Conservation (phyloP, 2,797 vertebrate species). For the Catamblyrhynchus diadema region DNA sequence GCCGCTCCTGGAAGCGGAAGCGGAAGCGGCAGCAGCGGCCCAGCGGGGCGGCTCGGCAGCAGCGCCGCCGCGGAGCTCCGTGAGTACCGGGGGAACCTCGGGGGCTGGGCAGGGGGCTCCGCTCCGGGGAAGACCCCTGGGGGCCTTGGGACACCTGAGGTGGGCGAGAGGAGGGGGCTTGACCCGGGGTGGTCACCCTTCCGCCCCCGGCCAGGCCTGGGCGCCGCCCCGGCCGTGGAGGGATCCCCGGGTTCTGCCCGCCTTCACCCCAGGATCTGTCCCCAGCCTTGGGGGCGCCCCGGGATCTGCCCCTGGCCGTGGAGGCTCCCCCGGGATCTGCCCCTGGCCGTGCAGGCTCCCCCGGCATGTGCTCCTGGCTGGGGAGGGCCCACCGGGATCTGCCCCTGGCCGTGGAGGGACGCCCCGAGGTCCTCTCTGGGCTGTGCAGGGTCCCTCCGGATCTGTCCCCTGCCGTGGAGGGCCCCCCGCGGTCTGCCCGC, state of each 20-base stretch:
- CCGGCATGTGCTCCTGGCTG: neutral
- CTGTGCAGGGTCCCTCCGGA: neutral
- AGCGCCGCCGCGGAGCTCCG: constrained; percentile 3
- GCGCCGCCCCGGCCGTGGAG: neutral
- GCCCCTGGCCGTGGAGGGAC: neutral
- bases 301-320: neutral
- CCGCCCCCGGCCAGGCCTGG: neutral
- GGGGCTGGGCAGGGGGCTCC: neutral
- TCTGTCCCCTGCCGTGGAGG: too few species aligned
- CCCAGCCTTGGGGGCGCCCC: neutral
- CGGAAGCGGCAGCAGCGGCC: neutral
- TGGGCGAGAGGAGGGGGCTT: neutral
- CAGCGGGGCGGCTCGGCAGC: neutral
- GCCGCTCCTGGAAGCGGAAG: neutral
- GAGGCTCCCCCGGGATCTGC: neutral
- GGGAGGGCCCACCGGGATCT: neutral
- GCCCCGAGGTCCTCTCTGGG: neutral
- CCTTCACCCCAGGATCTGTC: neutral
- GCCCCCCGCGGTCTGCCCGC: neutral
- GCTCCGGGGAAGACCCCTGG: neutral
- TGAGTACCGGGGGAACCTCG: neutral
- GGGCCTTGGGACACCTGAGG: neutral
- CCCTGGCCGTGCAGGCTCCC: neutral
- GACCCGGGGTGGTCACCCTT: neutral
- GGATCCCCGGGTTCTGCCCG: neutral